Percentiles rank a stretch among this genome's conserved stretches.
These are phyloP conservation scores for Bombus confusus DNA, from an alignment of 1,140 invertebrate species.

Conservation along the genomic window DNA sequence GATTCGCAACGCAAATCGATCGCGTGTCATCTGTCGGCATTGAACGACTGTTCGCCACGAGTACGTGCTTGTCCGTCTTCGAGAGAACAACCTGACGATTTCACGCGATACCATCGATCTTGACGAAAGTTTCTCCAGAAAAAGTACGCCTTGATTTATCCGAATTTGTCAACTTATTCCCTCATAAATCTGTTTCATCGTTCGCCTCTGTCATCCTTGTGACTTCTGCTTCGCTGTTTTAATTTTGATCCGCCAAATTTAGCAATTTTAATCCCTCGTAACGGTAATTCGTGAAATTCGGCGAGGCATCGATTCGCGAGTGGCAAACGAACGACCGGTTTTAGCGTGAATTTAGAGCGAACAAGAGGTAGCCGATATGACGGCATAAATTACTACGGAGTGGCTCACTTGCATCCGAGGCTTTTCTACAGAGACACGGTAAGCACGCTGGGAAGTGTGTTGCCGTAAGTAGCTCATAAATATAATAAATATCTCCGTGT, in stretches of 20 bases:
- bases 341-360: neutral
- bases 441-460: neutral
- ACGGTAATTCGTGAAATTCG: neutral
- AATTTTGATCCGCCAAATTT: neutral
- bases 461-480: slow-evolving; percentile 47
- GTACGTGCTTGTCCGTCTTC: slow-evolving; percentile 22
- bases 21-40: slow-evolving; percentile 34
- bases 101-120: neutral
- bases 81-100: neutral
- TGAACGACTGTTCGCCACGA: slow-evolving; percentile 17
- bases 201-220: neutral
- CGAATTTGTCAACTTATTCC: neutral
- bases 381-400: slow-evolving; percentile 27
- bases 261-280: neutral
- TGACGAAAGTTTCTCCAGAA: neutral
- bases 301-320: neutral
- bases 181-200: neutral
- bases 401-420: slow-evolving; percentile 11
- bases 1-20: slow-evolving; percentile 51
- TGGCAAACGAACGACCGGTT: neutral
- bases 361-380: slow-evolving; percentile 15
- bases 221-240: neutral
- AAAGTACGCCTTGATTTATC: neutral
- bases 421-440: slow-evolving; percentile 19
- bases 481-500: slow-evolving; percentile 38